Evolutionary conservation across 2,888 invertebrate species (phyloP).

Genomic region (Beris morrisii): DNA sequence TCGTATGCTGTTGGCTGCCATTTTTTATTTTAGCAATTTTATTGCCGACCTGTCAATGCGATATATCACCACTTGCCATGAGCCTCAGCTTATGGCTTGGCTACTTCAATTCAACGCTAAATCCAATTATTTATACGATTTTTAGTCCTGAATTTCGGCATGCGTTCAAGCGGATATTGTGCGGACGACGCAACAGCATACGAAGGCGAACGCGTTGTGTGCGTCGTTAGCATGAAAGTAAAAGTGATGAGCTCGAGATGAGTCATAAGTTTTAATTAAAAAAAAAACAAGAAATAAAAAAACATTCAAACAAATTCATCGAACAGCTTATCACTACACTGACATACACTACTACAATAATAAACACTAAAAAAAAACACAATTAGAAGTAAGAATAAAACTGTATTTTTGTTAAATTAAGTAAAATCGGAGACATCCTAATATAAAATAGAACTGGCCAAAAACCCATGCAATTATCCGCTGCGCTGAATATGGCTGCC

Average conservation of each 20-base stretch:
- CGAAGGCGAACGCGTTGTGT: conserved; percentile 33
- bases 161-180: conserved; percentile 87
- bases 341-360: too few species aligned
- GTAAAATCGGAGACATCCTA: too few species aligned
- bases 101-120: conserved; percentile 86
- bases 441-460: too few species aligned
- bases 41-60: conserved; percentile 81
- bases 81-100: conserved; percentile 89
- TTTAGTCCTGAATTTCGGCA: conserved; percentile 90
- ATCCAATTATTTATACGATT: conserved; percentile 87
- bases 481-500: too few species aligned
- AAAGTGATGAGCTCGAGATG: conserved; percentile 33
- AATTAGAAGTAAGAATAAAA: too few species aligned
- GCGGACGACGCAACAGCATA: conserved; percentile 35
- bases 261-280: conserved; percentile 14
- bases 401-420: too few species aligned
- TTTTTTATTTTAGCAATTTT: conserved; percentile 92
- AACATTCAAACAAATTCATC: neutral
- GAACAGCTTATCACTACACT: neutral
- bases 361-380: too few species aligned
- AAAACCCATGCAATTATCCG: too few species aligned
- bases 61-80: conserved; percentile 73
- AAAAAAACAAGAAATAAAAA: neutral
- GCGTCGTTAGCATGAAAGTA: conserved; percentile 33
- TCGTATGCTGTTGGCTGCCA: conserved; percentile 93